Evolutionary conservation across 2,797 vertebrate genomes (phyloP).

Genomic region (Dromococcyx pavoninus): DNA sequence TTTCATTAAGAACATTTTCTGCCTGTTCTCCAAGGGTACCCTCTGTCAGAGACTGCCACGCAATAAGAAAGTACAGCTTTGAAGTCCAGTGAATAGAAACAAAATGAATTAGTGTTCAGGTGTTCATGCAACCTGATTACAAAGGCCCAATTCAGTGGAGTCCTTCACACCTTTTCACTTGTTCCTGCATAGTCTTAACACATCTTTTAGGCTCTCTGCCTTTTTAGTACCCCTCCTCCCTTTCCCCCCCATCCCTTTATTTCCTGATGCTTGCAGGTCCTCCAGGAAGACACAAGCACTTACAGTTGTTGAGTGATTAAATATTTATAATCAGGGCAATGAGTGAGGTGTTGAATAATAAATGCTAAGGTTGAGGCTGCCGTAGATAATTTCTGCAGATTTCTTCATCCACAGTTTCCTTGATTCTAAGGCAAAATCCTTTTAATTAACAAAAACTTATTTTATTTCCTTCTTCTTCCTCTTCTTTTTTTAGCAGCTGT

Average conservation of each 20-base stretch:
- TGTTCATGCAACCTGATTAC: slow-evolving; percentile 71
- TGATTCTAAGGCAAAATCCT: slow-evolving; percentile 73
- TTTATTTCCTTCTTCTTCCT: neutral
- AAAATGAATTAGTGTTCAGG: slow-evolving; percentile 72
- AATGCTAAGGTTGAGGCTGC: slow-evolving; percentile 81
- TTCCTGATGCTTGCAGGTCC: slow-evolving; percentile 80
- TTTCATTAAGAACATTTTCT: slow-evolving; percentile 75
- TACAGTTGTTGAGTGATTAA: slow-evolving; percentile 89
- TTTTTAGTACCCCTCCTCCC: slow-evolving; percentile 34
- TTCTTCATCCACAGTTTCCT: slow-evolving; percentile 76
- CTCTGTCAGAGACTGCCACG: slow-evolving; percentile 66
- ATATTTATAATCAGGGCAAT: slow-evolving; percentile 93
- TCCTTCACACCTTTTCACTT: slow-evolving; percentile 74
- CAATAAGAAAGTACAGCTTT: slow-evolving; percentile 65
- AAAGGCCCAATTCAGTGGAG: slow-evolving; percentile 60
- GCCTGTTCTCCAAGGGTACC: slow-evolving; percentile 72
- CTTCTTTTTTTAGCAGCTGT: neutral
- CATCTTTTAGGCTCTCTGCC: slow-evolving; percentile 41
- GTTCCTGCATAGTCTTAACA: slow-evolving; percentile 59
- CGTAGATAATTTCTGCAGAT: slow-evolving; percentile 88
- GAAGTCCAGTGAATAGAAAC: slow-evolving; percentile 66
- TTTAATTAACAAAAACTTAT: slow-evolving; percentile 74
- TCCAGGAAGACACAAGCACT: slow-evolving; percentile 84
- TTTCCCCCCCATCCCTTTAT: slow-evolving; percentile 16
- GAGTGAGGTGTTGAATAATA: slow-evolving; percentile 89